Evolutionary conservation across 2,888 invertebrate genomes (phyloP).

Genomic region (Tribolium freemani): DNA sequence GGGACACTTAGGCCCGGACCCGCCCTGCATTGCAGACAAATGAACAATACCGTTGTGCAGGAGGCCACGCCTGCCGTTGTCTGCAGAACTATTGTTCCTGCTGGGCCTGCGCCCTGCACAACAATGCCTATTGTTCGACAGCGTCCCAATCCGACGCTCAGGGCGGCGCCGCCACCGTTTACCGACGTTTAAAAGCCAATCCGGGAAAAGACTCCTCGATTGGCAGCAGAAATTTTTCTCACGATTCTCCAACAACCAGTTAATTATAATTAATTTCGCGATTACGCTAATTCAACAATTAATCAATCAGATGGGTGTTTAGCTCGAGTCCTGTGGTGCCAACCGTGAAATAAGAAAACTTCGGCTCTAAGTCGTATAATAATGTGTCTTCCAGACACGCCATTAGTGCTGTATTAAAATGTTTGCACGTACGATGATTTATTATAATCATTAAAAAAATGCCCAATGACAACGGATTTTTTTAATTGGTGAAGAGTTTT

Average conservation of each 20-base stretch:
- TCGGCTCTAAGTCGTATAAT: constrained; percentile 36
- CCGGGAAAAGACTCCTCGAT: background rate
- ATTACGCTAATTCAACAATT: constrained; percentile 46
- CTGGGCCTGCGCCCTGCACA: constrained; percentile 65
- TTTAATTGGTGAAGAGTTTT: background rate
- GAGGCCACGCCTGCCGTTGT: constrained; percentile 67
- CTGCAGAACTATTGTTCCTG: constrained; percentile 66
- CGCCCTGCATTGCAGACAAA: constrained; percentile 64
- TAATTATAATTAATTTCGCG: constrained; percentile 42
- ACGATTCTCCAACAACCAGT: constrained; percentile 22
- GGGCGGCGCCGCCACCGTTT: constrained; percentile 60
- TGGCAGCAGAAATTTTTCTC: background rate
- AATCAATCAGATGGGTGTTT: constrained; percentile 35
- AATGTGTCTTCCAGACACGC: constrained; percentile 36
- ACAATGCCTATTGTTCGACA: constrained; percentile 66
- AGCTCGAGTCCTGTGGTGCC: constrained; percentile 10
- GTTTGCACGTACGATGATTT: constrained; percentile 39
- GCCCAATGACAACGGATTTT: constrained; percentile 10
- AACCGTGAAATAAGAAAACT: constrained; percentile 27
- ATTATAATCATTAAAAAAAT: constrained; percentile 28
- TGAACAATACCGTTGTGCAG: constrained; percentile 67
- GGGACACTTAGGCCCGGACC: constrained; percentile 51
- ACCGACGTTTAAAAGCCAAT: constrained; percentile 40
- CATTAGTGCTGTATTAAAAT: constrained; percentile 32
- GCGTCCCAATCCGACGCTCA: constrained; percentile 66